Conservation (phyloP, 2,888 invertebrate species). For the Chaetoderma sp. region DNA sequence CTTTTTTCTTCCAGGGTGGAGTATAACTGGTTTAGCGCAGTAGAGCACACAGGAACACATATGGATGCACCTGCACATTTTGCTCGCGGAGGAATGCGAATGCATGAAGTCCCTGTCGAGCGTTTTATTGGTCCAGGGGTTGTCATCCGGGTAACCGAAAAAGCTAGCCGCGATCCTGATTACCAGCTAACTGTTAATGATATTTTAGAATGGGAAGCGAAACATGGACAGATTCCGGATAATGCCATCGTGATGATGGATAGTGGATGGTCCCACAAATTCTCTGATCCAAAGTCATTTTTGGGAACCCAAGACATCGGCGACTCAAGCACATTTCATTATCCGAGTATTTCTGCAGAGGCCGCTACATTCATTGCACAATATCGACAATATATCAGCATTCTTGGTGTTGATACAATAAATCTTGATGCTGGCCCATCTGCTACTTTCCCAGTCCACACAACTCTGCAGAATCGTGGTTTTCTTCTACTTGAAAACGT, state of each 20-base stretch:
- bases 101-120: conserved; percentile 72
- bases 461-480: conserved; percentile 70
- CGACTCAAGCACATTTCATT: conserved; percentile 45
- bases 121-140: conserved; percentile 68
- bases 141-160: conserved; percentile 51
- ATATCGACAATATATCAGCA: conserved; percentile 68
- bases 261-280: conserved; percentile 67
- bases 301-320: conserved; percentile 39
- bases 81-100: conserved; percentile 68
- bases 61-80: conserved; percentile 77
- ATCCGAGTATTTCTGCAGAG: conserved; percentile 71
- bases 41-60: conserved; percentile 77
- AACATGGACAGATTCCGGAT: conserved; percentile 67
- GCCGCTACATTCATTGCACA: conserved; percentile 76
- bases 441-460: conserved; percentile 71
- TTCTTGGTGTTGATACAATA: conserved; percentile 78
- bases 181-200: conserved; percentile 60
- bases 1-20: conserved; percentile 67
- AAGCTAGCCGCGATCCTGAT: conserved; percentile 40
- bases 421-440: conserved; percentile 75
- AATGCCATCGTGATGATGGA: conserved; percentile 70
- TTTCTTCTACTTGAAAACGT: conserved; percentile 77
- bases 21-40: conserved; percentile 72
- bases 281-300: conserved; percentile 50
- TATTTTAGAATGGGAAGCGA: conserved; percentile 69